These are phyloP conservation scores for Ophiodon elongatus DNA, from an alignment of 2,113 vertebrate genomes.

Conservation along the genomic window DNA sequence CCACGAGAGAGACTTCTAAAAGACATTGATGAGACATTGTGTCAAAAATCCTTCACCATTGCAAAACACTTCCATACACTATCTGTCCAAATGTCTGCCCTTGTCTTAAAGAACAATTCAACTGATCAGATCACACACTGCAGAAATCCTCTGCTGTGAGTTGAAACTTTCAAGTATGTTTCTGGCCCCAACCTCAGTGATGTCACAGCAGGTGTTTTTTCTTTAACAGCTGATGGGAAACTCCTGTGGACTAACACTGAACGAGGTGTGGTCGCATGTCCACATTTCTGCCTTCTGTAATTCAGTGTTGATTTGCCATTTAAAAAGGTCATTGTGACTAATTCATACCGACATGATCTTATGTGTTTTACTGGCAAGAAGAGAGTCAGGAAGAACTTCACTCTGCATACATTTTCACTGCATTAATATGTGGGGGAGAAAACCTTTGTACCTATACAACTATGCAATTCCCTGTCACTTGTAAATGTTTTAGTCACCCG, in stretches of 20 bases:
- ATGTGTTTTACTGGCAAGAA: background rate
- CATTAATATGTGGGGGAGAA: background rate
- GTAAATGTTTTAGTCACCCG: background rate
- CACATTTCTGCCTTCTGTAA: background rate
- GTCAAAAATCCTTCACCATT: background rate
- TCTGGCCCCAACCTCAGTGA: constrained; percentile 18
- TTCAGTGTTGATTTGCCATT: constrained; percentile 27
- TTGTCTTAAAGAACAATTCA: background rate
- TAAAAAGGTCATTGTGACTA: constrained; percentile 12
- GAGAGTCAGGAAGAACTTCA: background rate
- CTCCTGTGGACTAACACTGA: constrained; percentile 36
- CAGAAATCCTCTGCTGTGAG: constrained; percentile 1
- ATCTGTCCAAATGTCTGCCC: background rate
- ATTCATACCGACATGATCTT: background rate
- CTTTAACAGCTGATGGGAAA: constrained; percentile 56
- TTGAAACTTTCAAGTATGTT: constrained; percentile 3
- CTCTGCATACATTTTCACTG: background rate
- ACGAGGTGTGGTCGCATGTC: constrained; percentile 29
- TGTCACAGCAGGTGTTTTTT: constrained; percentile 40
- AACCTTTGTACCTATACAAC: background rate
- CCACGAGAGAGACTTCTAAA: background rate
- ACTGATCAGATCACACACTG: background rate
- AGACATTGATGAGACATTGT: background rate
- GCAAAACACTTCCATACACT: background rate
- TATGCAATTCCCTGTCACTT: background rate